Evolutionary conservation across 1,140 invertebrate genomes (phyloP).

Genomic region (Drosophila repleta): DNA sequence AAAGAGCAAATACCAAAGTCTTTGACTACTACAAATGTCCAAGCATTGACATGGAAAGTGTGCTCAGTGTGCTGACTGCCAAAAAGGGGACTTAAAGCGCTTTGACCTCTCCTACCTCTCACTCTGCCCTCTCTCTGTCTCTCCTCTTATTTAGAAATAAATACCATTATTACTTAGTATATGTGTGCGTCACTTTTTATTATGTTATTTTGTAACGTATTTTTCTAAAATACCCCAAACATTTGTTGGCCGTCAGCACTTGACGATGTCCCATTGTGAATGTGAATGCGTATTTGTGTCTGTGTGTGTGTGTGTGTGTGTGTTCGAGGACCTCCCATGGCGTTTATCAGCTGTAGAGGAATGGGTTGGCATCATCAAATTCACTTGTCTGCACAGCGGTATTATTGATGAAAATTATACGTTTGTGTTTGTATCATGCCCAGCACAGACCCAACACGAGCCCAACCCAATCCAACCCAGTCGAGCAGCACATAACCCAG

Average conservation of each 20-base stretch:
- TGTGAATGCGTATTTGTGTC: conserved; percentile 29
- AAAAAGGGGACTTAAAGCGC: conserved; percentile 52
- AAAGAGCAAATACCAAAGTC: conserved; percentile 29
- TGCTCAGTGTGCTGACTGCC: conserved; percentile 7
- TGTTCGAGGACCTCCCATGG: conserved; percentile 51
- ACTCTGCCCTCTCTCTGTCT: not conserved
- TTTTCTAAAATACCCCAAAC: conserved; percentile 58
- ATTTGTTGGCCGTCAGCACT: conserved; percentile 53
- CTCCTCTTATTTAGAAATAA: conserved; percentile 65
- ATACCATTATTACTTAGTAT: conserved; percentile 60
- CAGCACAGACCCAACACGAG: conserved; percentile 17
- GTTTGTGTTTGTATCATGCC: conserved; percentile 58
- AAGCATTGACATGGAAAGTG: conserved; percentile 44
- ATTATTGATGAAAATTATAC: conserved; percentile 68
- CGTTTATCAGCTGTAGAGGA: conserved; percentile 24
- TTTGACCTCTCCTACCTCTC: conserved; percentile 52
- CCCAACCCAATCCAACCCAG: not conserved
- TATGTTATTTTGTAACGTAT: conserved; percentile 50
- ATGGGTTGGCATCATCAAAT: conserved; percentile 56
- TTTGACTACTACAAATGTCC: conserved; percentile 50
- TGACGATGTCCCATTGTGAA: conserved; percentile 47
- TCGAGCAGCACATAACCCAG: not conserved
- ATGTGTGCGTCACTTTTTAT: conserved; percentile 19
- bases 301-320: conserved; percentile 13
- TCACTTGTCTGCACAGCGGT: conserved; percentile 63